phyloP scores from a whole-genome alignment of 2,797 vertebrate species.

The Tamandua tetradactyla region DNA sequence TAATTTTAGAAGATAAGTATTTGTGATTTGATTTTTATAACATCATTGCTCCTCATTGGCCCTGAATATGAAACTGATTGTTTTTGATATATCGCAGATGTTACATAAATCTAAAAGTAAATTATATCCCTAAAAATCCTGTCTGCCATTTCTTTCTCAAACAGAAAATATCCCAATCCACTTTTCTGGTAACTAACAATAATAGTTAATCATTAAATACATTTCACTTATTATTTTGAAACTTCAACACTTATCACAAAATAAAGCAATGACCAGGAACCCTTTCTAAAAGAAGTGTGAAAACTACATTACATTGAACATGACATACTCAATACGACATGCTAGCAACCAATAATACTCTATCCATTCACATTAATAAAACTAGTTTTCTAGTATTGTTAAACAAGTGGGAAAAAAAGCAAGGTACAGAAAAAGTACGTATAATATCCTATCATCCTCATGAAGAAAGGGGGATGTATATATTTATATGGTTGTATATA shows the following conservation, averaged over 20 bases:
- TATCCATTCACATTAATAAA: conserved; percentile 39
- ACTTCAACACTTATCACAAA: conserved; percentile 52
- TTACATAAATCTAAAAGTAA: conserved; percentile 48
- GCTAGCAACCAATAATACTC: conserved; percentile 24
- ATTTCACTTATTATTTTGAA: conserved; percentile 56
- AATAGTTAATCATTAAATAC: not conserved
- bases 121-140: conserved; percentile 19
- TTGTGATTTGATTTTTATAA: conserved; percentile 13
- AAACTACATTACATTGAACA: conserved; percentile 22
- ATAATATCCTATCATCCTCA: not conserved
- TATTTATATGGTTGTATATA: not conserved
- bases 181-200: conserved; percentile 23
- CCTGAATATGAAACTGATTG: not conserved
- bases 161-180: not conserved
- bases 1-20: conserved; percentile 49
- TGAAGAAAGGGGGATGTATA: not conserved
- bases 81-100: not conserved
- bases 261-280: conserved; percentile 14
- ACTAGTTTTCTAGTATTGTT: not conserved
- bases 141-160: conserved; percentile 52
- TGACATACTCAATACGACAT: not conserved
- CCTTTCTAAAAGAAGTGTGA: conserved; percentile 22
- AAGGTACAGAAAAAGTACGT: not conserved
- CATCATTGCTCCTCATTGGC: not conserved
- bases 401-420: not conserved